Conservation (phyloP, 1,140 invertebrate species). For the Leptopilina boulardi region DNA sequence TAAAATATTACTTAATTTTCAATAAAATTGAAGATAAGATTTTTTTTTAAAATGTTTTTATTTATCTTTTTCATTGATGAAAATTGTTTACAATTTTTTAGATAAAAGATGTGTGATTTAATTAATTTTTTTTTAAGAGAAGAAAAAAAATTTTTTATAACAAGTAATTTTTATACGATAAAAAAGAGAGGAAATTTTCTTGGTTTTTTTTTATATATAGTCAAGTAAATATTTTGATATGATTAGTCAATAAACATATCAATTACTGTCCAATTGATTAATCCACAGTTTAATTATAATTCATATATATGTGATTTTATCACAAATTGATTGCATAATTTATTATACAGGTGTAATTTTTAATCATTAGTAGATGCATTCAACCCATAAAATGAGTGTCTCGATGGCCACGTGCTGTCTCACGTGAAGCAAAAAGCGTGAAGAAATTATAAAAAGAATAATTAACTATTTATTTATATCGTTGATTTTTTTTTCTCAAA, state of each 20-base stretch:
- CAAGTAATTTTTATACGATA: too few relatives aligned
- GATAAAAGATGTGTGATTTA: too few relatives aligned
- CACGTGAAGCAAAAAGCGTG: conserved; percentile 8
- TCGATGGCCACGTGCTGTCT: conserved; percentile 4
- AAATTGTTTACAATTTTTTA: too few relatives aligned
- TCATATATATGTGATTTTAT: background rate
- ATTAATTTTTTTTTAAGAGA: too few relatives aligned
- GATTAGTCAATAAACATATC: background rate
- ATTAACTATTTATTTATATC: background rate
- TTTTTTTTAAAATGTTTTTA: too few relatives aligned
- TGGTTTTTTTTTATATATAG: too few relatives aligned
- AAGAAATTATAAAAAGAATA: conserved; percentile 15
- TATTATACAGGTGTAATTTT: background rate
- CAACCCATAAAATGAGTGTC: conserved; percentile 3
- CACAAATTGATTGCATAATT: background rate
- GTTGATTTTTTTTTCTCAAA: background rate
- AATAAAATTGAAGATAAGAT: too few relatives aligned
- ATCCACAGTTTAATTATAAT: background rate
- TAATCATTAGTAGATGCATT: conserved; percentile 5
- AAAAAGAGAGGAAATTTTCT: too few relatives aligned
- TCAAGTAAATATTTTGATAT: too few relatives aligned
- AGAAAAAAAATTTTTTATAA: too few relatives aligned
- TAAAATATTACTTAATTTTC: too few relatives aligned
- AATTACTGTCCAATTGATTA: background rate
- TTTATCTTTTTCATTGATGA: too few relatives aligned